phyloP scores from a whole-genome alignment of 1,140 invertebrate species.

The Lepidurus couesii region DNA sequence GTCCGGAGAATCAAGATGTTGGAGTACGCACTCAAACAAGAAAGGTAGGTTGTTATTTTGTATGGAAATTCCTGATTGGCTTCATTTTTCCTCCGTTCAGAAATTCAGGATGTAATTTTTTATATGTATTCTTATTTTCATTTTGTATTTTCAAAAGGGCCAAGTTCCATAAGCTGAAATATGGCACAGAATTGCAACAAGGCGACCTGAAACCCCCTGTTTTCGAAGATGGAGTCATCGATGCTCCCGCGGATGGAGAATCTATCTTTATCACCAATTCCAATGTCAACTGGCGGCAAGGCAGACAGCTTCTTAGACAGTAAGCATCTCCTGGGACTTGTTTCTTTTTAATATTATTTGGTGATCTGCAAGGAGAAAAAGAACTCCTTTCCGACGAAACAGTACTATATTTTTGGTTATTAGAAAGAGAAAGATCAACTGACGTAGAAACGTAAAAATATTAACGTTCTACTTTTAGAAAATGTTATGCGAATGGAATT shows the following conservation, averaged over 20 bases:
- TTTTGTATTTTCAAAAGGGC: constrained; percentile 52
- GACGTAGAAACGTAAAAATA: too few relatives aligned
- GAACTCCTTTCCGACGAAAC: too few relatives aligned
- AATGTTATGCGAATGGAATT: too few relatives aligned
- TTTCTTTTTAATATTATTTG: not conserved
- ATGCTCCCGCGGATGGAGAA: constrained; percentile 55
- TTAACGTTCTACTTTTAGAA: too few relatives aligned
- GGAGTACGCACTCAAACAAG: constrained; percentile 97
- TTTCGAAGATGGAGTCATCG: constrained; percentile 47
- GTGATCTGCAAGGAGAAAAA: not conserved
- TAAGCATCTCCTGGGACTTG: constrained; percentile 47
- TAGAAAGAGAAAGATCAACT: too few relatives aligned
- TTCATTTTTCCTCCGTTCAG: not conserved
- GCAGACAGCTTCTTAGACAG: constrained; percentile 88
- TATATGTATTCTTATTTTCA: constrained; percentile 33
- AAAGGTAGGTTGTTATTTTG: constrained; percentile 58
- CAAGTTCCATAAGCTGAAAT: constrained; percentile 94
- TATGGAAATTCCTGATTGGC: not conserved
- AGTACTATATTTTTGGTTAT: too few relatives aligned
- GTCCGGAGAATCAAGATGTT: constrained; percentile 99
- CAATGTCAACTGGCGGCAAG: constrained; percentile 87
- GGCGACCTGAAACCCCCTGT: constrained; percentile 78
- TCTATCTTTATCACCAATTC: constrained; percentile 46
- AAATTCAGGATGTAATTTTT: not conserved
- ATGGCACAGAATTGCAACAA: constrained; percentile 83